These are phyloP conservation scores for Atta cephalotes DNA, from an alignment of 1,140 invertebrate genomes.

Conservation along the genomic window DNA sequence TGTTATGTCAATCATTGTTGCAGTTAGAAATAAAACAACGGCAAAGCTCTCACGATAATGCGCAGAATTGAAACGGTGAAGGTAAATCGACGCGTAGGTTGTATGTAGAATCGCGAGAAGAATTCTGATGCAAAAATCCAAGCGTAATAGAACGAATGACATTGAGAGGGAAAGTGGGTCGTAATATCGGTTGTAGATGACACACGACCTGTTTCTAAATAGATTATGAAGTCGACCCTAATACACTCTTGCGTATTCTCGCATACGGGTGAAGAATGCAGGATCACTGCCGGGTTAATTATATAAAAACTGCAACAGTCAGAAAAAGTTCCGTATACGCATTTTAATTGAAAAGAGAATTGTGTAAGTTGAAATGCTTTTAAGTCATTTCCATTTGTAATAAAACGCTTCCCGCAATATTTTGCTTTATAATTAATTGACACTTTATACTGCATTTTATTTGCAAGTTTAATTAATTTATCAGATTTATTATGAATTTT, in stretches of 20 bases:
- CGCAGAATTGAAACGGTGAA: conserved; percentile 33
- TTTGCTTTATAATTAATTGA: conserved; percentile 12
- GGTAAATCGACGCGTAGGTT: not conserved
- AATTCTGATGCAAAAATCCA: conserved; percentile 14
- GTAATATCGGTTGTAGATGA: conserved; percentile 19
- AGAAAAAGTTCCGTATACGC: not conserved
- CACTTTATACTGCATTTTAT: too few species aligned
- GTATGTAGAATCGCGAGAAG: not conserved
- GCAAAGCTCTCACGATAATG: conserved; percentile 3
- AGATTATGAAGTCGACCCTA: conserved; percentile 24
- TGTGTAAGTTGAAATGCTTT: not conserved
- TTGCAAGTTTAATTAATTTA: conserved; percentile 19
- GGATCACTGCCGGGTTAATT: not conserved
- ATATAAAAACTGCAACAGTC: not conserved
- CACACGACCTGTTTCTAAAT: conserved; percentile 67
- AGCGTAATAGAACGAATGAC: conserved; percentile 18
- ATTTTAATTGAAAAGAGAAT: not conserved
- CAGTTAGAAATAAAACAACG: conserved; percentile 38
- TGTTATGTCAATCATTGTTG: conserved; percentile 36
- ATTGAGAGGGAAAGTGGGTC: conserved; percentile 61
- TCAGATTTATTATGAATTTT: not conserved
- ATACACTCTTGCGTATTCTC: not conserved
- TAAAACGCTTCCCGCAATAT: not conserved
- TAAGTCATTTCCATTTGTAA: not conserved
- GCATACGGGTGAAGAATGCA: not conserved